Evolutionary conservation across 1,140 invertebrate genomes (phyloP), one percentile per base, ranked within the genome.

Genomic region (Trichogramma pretiosum): DNA sequence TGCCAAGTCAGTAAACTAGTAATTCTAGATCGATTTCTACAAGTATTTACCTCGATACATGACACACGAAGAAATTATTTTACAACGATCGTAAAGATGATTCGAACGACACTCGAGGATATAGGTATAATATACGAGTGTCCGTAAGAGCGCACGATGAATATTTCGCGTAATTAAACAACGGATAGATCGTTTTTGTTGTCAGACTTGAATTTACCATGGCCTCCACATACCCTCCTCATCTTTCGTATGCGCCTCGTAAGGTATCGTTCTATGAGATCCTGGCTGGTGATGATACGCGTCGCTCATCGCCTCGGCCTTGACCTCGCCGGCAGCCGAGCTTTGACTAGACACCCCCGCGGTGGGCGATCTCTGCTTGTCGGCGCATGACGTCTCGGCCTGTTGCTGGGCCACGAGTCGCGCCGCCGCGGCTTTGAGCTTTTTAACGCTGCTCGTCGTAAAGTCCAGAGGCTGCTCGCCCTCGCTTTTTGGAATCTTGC

Each of bases 151-250:
- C n/a, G n/a, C n/a, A n/a, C n/a, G n/a, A n/a, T n/a, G n/a, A n/a
- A n/a, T n/a, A n/a, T n/a, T n/a, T n/a, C n/a, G n/a, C n/a, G n/a
- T n/a, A n/a, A n/a, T n/a, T n/a, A n/a, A n/a, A n/a, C n/a, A n/a
- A n/a, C n/a, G n/a, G n/a, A n/a, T n/a, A n/a, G n/a, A n/a, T n/a
- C n/a, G n/a, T n/a, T n/a, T n/a, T n/a, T n/a, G n/a, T n/a, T n/a
- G n/a, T n/a, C n/a, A n/a, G n/a, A 28, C 24, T 7, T 45, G 45
- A 23, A 11, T 60, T 64, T 66, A 72, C 70, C 70, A 71, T 14
- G 70, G 68, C 34, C 70, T 63, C 70, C 70, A 72, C 70, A 72
- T 72, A n/a, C 64, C 63, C 49, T 71, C 70, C 24, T 72, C 70
- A 41, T 72, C 70, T 39, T 70, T 5, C 11, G 5, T 5, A 5